phyloP scores from a whole-genome alignment of 92 coral and sea anemone genomes.

The Siderastrea siderea region DNA sequence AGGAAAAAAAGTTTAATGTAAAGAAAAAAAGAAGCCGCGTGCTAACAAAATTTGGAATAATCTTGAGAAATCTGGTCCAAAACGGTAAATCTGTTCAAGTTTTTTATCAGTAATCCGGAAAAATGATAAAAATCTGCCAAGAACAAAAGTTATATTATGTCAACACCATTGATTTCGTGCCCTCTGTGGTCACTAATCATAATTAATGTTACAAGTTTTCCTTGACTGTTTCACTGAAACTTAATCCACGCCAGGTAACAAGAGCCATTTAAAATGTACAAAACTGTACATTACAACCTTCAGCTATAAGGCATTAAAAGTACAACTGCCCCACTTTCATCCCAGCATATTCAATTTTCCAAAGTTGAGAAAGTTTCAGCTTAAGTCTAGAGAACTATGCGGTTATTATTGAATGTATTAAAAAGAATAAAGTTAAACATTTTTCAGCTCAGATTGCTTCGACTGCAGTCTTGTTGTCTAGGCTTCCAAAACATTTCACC shows the following conservation, averaged over 20 bases:
- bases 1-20: not conserved
- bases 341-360: no score
- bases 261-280: not conserved
- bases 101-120: not conserved
- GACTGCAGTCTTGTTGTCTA: not conserved
- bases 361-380: no score
- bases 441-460: not conserved
- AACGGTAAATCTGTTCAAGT: not conserved
- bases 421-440: no score
- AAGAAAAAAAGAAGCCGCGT: not conserved
- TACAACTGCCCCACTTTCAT: no score
- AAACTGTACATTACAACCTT: not conserved
- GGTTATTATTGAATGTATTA: not conserved
- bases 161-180: not conserved
- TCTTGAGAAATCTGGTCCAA: not conserved
- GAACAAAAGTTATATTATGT: not conserved
- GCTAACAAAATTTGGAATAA: not conserved
- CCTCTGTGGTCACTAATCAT: not conserved
- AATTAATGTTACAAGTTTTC: no score
- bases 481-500: conserved; percentile 27
- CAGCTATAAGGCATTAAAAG: no score
- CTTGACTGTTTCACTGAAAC: not conserved
- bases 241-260: not conserved
- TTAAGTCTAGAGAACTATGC: not conserved
- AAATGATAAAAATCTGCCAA: not conserved